These are phyloP conservation scores for Eulacestoma nigropectus DNA, from an alignment of 2,113 vertebrate species.

Conservation along the genomic window DNA sequence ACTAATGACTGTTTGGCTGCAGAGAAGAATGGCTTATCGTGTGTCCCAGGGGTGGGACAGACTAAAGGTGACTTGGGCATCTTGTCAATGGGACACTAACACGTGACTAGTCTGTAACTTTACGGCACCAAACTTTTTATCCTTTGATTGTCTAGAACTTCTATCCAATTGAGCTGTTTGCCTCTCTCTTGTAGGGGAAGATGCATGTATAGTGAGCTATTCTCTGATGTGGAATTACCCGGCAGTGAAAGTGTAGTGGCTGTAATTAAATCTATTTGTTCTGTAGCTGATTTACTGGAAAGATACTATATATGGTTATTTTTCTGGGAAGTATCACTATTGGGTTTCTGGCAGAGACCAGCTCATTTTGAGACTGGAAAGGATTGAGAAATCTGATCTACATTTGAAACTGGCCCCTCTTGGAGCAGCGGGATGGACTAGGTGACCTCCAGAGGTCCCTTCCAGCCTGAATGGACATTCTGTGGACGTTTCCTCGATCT, in stretches of 20 bases:
- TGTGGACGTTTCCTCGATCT: neutral
- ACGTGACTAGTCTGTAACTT: neutral
- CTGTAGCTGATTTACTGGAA: neutral
- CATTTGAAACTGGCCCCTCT: neutral
- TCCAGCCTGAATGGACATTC: neutral
- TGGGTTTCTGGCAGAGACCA: neutral
- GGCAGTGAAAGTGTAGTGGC: neutral
- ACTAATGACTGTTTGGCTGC: neutral
- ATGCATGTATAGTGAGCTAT: neutral
- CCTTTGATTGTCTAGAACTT: neutral
- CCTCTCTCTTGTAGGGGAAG: neutral
- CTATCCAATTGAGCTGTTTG: neutral
- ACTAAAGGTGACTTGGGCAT: neutral
- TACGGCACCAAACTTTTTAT: neutral
- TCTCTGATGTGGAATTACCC: neutral
- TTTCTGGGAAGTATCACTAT: slow-evolving; percentile 21
- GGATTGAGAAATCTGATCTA: slow-evolving; percentile 38
- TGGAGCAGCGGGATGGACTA: neutral
- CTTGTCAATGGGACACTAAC: neutral
- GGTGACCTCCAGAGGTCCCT: slow-evolving; percentile 7
- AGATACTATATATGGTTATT: neutral
- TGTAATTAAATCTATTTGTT: neutral
- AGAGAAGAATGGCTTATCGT: neutral
- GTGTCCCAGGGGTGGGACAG: neutral
- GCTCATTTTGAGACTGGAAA: neutral